Base-by-base conservation (phyloP, 2,113 vertebrate genomes). In the Micronycteris hirsuta region DNA sequence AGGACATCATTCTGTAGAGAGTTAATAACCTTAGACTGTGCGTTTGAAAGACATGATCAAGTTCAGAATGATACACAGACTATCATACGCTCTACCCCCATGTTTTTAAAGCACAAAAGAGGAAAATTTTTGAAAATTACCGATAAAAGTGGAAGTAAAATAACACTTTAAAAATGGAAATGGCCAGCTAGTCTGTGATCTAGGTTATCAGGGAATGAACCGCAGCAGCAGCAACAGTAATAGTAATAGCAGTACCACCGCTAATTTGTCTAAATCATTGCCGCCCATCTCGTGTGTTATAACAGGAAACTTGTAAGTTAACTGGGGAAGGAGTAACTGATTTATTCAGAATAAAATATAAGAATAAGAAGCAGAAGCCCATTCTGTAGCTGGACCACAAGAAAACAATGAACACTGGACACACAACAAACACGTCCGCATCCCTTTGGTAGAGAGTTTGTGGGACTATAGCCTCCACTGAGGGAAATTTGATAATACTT, bases 11-110 rank as follows among this genome's bases (percentile, higher is more conserved):
- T 93, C 52, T 28, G 91, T 15, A 38, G 91, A 92, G 63, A 83
- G 95, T 82, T 89, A 86, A 95, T 84, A 56, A 96, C 80, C 49
- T 90, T 43, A 86, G 43, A 70, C 49, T 89, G 63, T 76, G 77
- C 24, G 45, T 93, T 77, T 93, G 91, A 95, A 96, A 89, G 31
- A 78, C 15, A 76, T 45, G 87, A 83, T 93, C n/a, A 24, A 96
- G 36, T 73, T 86, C 56, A 94, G 70, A 71, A 77, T 78, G 33
- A n/a, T 33, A 24, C 92, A 56, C 65, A 89, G 41, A 36, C 26
- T 41, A 83, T 33, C 26, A 71, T 54, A 70, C 15, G 28, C 38
- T 86, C 33, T 86, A 86, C 12, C 22, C 43, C 22, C 47, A 74
- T 58, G 92, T 89, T 93, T 80, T 90, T 31, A 92, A 91, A 91